phyloP scores from a whole-genome alignment of 2,113 vertebrate genomes.

The Barbus barbus region DNA sequence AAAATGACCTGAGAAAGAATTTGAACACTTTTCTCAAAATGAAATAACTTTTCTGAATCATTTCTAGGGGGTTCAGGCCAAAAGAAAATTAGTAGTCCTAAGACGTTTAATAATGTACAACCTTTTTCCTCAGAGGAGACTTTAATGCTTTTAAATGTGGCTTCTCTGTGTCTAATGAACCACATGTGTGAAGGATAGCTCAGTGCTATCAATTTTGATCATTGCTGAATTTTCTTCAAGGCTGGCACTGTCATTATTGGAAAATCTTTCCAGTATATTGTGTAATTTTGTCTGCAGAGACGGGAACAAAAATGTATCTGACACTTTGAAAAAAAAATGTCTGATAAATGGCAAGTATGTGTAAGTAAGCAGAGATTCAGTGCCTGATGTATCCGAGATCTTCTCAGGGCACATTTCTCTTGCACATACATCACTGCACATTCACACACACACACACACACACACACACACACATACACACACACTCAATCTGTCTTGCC shows the following conservation, averaged over 20 bases:
- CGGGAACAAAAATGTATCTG: neutral
- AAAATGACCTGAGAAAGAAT: neutral
- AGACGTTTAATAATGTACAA: neutral
- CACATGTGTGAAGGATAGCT: neutral
- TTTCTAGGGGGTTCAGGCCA: neutral
- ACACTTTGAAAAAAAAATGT: constrained; percentile 9
- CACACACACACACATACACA: neutral
- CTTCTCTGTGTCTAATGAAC: neutral
- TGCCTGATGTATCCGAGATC: neutral
- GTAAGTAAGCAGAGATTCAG: neutral
- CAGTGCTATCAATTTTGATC: constrained; percentile 2
- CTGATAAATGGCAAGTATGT: neutral
- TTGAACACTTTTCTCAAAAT: neutral
- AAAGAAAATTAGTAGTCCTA: neutral
- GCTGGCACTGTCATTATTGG: constrained; percentile 10
- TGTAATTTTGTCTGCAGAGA: constrained; percentile 22
- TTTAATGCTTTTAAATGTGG: neutral
- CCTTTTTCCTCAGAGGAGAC: neutral
- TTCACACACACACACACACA: no score
- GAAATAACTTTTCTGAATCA: neutral
- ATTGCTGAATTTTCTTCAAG: constrained; percentile 30
- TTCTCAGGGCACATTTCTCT: constrained; percentile 19
- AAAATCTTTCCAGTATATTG: constrained; percentile 11
- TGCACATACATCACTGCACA: neutral
- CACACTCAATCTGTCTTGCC: neutral